Percentiles rank a stretch among this genome's conserved stretches.
phyloP scores from a whole-genome alignment of 2,888 invertebrate species.

The Asteroscopus sphinx region DNA sequence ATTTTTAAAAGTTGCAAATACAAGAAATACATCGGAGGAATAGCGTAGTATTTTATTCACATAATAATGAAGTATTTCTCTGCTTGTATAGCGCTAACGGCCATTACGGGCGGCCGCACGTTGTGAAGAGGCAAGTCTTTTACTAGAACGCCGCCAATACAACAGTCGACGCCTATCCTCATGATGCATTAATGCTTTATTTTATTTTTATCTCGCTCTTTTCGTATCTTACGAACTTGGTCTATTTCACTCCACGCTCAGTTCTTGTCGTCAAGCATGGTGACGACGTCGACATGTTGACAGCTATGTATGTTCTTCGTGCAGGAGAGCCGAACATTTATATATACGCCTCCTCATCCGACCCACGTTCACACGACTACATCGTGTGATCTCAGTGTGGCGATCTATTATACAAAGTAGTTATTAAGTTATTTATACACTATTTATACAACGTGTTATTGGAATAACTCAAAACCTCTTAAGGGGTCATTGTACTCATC shows the following conservation, averaged over 20 bases:
- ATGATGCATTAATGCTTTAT: conserved; percentile 90
- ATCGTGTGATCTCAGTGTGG: conserved; percentile 67
- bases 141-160: conserved; percentile 86
- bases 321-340: conserved; percentile 58
- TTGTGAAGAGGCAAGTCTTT: conserved; percentile 90
- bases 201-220: conserved; percentile 83
- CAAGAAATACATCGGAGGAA: conserved; percentile 50
- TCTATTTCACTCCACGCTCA: conserved; percentile 73
- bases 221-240: conserved; percentile 77
- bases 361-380: conserved; percentile 72
- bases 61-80: conserved; percentile 81
- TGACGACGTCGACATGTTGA: conserved; percentile 74
- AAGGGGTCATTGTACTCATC: too few species aligned
- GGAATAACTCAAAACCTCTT: too few species aligned
- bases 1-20: conserved; percentile 13
- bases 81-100: conserved; percentile 88
- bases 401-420: conserved; percentile 63
- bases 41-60: conserved; percentile 48
- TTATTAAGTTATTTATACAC: conserved; percentile 63
- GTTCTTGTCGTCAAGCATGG: conserved; percentile 69
- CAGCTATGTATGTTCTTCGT: conserved; percentile 57
- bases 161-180: conserved; percentile 87
- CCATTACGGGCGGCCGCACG: conserved; percentile 89
- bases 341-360: conserved; percentile 59
- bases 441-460: too few species aligned